These are phyloP conservation scores for Podargus strigoides DNA, from an alignment of 2,797 vertebrate species.

Conservation along the genomic window DNA sequence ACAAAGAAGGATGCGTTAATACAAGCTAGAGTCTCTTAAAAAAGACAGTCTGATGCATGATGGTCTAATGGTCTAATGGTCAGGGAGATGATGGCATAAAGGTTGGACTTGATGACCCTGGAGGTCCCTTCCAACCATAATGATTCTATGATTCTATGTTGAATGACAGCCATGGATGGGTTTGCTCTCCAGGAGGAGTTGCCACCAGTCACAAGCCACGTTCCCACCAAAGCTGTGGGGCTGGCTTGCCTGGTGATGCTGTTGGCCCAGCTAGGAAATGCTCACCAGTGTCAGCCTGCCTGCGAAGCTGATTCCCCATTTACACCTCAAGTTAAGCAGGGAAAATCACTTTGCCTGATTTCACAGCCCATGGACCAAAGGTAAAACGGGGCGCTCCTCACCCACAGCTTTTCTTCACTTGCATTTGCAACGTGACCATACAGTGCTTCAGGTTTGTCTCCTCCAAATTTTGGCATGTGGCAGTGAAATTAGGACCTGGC, in stretches of 20 bases:
- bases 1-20: background rate
- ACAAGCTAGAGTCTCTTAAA: background rate
- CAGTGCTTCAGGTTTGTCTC: background rate
- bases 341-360: background rate
- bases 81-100: too few relatives aligned
- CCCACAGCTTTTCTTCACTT: background rate
- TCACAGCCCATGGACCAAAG: background rate
- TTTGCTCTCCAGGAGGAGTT: background rate
- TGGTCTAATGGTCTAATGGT: too few relatives aligned
- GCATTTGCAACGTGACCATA: fast-evolving
- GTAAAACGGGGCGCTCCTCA: background rate
- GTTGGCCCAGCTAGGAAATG: background rate
- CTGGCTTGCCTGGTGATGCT: background rate
- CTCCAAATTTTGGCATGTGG: background rate
- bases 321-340: background rate
- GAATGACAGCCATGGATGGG: background rate
- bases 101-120: too few relatives aligned
- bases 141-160: too few relatives aligned
- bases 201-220: background rate
- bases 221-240: background rate
- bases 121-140: too few relatives aligned
- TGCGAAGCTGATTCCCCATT: background rate
- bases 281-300: background rate
- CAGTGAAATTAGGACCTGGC: background rate
- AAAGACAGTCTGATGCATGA: background rate